Evolutionary conservation across 2,888 invertebrate genomes (phyloP).

Genomic region (Scaptomyza parva): DNA sequence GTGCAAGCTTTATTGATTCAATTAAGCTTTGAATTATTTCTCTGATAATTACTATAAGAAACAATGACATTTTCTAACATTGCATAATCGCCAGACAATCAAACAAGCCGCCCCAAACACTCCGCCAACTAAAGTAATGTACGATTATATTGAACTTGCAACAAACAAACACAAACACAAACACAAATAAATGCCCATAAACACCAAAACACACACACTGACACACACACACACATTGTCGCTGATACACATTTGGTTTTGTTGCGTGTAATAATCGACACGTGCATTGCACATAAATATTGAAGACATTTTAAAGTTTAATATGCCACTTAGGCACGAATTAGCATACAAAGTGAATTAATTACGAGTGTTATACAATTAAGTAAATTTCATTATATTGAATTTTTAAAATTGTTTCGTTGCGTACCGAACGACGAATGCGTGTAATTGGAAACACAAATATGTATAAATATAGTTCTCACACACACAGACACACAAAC

Average conservation of each 20-base stretch:
- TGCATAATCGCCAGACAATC: conserved; percentile 52
- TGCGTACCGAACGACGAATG: conserved; percentile 50
- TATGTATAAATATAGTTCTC: conserved; percentile 65
- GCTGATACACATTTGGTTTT: conserved; percentile 6
- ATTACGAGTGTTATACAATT: conserved; percentile 82
- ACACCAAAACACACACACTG: conserved; percentile 3
- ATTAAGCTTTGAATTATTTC: conserved; percentile 62
- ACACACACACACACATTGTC: too few species aligned
- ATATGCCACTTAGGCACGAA: conserved; percentile 79
- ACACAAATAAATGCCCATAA: conserved; percentile 26
- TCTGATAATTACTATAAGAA: conserved; percentile 54
- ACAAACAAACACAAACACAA: conserved; percentile 23
- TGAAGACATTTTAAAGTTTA: conserved; percentile 81
- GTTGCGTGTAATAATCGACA: conserved; percentile 78
- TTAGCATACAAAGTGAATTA: conserved; percentile 82
- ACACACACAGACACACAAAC: conserved; percentile 45
- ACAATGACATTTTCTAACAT: conserved; percentile 54
- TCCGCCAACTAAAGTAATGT: conserved; percentile 38
- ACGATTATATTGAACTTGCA: conserved; percentile 58
- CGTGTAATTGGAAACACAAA: conserved; percentile 79
- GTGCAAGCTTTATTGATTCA: conserved; percentile 64
- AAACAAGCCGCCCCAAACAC: background rate
- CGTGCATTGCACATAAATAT: conserved; percentile 73
- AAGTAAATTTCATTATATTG: conserved; percentile 82
- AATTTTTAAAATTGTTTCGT: conserved; percentile 78